Evolutionary conservation across 2,888 invertebrate genomes (phyloP).

Genomic region (Chaetogeoica ovagalla): DNA sequence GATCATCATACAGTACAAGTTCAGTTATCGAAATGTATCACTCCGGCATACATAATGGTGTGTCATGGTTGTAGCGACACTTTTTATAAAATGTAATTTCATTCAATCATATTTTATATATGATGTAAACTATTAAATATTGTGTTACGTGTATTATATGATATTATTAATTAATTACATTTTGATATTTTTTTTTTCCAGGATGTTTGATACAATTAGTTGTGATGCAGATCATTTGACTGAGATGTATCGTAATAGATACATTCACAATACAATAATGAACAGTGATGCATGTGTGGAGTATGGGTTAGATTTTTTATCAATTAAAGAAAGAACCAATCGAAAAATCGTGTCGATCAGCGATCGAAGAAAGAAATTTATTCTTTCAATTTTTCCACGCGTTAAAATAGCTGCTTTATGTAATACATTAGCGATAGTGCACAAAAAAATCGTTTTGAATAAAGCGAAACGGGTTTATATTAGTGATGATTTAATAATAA

Average conservation of each 20-base stretch:
- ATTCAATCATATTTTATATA: too few species aligned
- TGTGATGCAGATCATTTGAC: conserved; percentile 42
- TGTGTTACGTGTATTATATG: background rate
- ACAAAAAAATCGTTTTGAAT: conserved; percentile 70
- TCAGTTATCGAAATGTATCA: conserved; percentile 64
- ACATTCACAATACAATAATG: conserved; percentile 67
- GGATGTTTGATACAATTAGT: conserved; percentile 49
- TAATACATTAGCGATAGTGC: conserved; percentile 72
- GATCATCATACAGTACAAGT: conserved; percentile 60
- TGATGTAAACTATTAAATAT: too few species aligned
- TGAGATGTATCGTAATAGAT: conserved; percentile 58
- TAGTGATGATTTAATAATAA: conserved; percentile 49
- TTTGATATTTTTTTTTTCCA: conserved; percentile 15
- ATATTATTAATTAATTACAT: background rate
- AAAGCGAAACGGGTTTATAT: conserved; percentile 57
- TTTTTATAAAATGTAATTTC: conserved; percentile 63
- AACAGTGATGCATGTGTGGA: conserved; percentile 67
- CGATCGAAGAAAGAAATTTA: conserved; percentile 32
- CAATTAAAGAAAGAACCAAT: conserved; percentile 18
- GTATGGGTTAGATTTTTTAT: conserved; percentile 67
- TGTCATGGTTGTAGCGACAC: conserved; percentile 76
- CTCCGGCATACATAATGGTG: conserved; percentile 73
- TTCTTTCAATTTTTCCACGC: conserved; percentile 41
- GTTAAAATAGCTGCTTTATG: conserved; percentile 78
- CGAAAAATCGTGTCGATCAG: conserved; percentile 9